Evolutionary conservation across 1,140 invertebrate species (phyloP), one percentile per base, ranked within the genome.

Genomic region (Ceratina calcarata): DNA sequence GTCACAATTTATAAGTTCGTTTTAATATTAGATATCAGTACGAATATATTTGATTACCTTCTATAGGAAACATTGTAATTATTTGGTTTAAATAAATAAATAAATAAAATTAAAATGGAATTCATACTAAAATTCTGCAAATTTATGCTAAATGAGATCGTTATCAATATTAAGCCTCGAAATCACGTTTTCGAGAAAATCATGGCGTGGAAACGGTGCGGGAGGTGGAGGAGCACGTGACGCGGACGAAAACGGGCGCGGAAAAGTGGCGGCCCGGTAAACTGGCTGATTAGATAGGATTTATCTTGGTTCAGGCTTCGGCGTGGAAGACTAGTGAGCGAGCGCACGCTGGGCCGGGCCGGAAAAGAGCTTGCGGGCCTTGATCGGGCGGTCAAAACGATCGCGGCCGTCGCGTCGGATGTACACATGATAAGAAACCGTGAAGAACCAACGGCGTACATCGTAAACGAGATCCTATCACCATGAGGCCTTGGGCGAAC

Each of bases 401-500:
- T 57, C 20, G 45, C 45, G 53, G 49, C 62, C 75, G 69, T 67
- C 64, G 51, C 64, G 78, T 45, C 37, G 37, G 8, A 45, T 68
- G 65, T 70, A 85, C 84, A 85, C 86, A 90, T 89, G 89, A 85
- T 83, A 80, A 86, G 62, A 58, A 80, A 60, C 80, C 66, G 37
- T 10, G 74, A 72, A 55, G 27, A 60, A 22, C 3, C 37, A 18
- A 49, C 27, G 6, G 7, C 15, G 12, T 24, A 45, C 37, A 51
- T 49, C 55, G 81, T 73, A 32, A 66, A 75, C 75, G 83, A 65
- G 55, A 24, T 71, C 58, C 66, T 20, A 61, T 68, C 87, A 84
- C 70, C 75, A 93, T 92, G 91, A 93, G 82, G 77, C 88, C 91
- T 86, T 92, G 90, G 91, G 85, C 87, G 20, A 90, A 80, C 72